Conservation (phyloP, 2,888 invertebrate species). For the Vesta saturnalis region DNA sequence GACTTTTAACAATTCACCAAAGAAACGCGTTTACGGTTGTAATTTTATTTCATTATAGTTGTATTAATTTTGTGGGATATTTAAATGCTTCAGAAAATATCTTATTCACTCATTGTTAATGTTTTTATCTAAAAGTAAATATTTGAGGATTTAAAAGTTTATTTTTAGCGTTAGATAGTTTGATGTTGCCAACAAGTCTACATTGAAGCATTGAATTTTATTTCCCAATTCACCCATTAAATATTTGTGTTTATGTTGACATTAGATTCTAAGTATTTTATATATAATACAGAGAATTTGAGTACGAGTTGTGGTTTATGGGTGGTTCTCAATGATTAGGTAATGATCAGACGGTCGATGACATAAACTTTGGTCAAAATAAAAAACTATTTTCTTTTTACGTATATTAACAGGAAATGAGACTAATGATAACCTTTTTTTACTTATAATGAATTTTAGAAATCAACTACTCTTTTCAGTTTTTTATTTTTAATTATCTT, state of each 20-base stretch:
- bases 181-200: slow-evolving; percentile 32
- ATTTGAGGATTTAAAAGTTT: slow-evolving; percentile 28
- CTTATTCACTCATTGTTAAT: slow-evolving; percentile 32
- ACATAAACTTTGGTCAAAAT: not conserved
- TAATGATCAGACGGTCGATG: not conserved
- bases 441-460: too few species aligned
- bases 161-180: slow-evolving; percentile 33
- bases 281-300: too few species aligned
- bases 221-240: not conserved
- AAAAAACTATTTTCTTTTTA: not conserved
- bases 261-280: too few species aligned
- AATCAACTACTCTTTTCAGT: too few species aligned
- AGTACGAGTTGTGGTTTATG: not conserved
- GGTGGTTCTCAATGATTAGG: not conserved
- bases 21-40: too few species aligned
- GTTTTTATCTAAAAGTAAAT: slow-evolving; percentile 31
- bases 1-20: too few species aligned
- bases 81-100: too few species aligned
- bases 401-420: not conserved
- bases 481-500: not conserved
- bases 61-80: too few species aligned
- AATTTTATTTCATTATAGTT: too few species aligned
- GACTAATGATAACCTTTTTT: not conserved
- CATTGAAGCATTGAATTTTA: not conserved
- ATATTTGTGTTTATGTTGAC: too few species aligned